Conservation (phyloP, 2,113 vertebrate species). For the Nannobrachium achirus region DNA sequence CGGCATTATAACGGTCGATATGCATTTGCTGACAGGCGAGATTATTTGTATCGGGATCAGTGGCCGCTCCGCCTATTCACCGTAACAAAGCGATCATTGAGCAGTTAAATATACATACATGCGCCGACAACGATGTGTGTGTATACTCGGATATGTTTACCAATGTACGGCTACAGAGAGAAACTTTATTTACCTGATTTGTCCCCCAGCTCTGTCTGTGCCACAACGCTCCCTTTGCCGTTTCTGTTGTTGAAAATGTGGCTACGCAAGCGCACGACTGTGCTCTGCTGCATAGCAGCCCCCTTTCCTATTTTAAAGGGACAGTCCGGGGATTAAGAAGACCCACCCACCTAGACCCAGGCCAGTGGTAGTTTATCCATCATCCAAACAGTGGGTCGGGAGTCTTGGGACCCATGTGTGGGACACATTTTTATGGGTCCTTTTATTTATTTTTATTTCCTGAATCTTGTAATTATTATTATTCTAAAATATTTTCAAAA, state of each 20-base stretch:
- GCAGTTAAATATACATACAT: rapidly evolving
- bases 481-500: too few relatives aligned
- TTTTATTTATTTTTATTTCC: too few relatives aligned
- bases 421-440: too few relatives aligned
- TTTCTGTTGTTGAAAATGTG: constrained; percentile 20
- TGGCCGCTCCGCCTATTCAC: not conserved
- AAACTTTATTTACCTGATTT: constrained; percentile 51
- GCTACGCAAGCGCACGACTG: constrained; percentile 59
- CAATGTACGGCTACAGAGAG: not conserved
- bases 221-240: constrained; percentile 6
- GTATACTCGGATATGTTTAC: not conserved
- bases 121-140: rapidly evolving
- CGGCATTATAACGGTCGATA: not conserved
- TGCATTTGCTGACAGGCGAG: constrained; percentile 33
- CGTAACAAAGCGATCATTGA: rapidly evolving
- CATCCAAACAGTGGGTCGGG: too few relatives aligned
- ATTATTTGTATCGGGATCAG: constrained; percentile 18
- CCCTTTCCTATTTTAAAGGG: constrained; percentile 53
- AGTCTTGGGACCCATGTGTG: too few relatives aligned
- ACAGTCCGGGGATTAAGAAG: constrained; percentile 6
- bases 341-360: not conserved
- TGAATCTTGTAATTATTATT: too few relatives aligned
- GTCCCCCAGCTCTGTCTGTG: constrained; percentile 38
- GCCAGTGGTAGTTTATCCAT: too few relatives aligned
- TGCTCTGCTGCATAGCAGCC: constrained; percentile 4